These are phyloP conservation scores for Drosophila melanosoma DNA, from an alignment of 2,888 invertebrate species.

Conservation along the genomic window DNA sequence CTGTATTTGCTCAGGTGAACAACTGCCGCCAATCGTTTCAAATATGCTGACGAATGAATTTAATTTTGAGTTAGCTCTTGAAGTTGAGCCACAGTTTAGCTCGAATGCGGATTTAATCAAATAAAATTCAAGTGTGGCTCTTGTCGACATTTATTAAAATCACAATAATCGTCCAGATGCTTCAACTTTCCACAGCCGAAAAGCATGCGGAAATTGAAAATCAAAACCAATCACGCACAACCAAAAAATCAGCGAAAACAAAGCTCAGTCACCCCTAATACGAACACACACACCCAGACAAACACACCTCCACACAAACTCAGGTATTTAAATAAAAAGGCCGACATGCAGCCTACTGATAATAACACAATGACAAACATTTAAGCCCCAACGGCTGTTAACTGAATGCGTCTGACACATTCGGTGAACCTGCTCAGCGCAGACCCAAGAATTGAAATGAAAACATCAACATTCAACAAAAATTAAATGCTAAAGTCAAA, in stretches of 20 bases:
- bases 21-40: neutral
- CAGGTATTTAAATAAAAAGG: conserved; percentile 33
- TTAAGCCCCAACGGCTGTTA: conserved; percentile 40
- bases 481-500: conserved; percentile 75
- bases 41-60: conserved; percentile 36
- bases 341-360: conserved; percentile 44
- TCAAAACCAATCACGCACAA: conserved; percentile 1
- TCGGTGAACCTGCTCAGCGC: conserved; percentile 37
- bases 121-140: conserved; percentile 67
- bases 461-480: conserved; percentile 16
- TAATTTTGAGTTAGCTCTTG: conserved; percentile 36
- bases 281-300: conserved; percentile 6
- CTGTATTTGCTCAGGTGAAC: conserved; percentile 59
- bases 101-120: conserved; percentile 59
- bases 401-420: conserved; percentile 69
- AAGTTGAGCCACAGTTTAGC: conserved; percentile 21
- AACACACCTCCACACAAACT: conserved; percentile 1
- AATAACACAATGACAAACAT: conserved; percentile 72
- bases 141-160: conserved; percentile 72
- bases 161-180: conserved; percentile 61
- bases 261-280: conserved; percentile 18
- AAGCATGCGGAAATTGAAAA: conserved; percentile 41
- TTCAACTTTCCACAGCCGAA: conserved; percentile 27
- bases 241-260: conserved; percentile 24
- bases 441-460: conserved; percentile 16